Base-by-base conservation (phyloP, 2,888 invertebrate genomes). In the Allolobophora icterica region DNA sequence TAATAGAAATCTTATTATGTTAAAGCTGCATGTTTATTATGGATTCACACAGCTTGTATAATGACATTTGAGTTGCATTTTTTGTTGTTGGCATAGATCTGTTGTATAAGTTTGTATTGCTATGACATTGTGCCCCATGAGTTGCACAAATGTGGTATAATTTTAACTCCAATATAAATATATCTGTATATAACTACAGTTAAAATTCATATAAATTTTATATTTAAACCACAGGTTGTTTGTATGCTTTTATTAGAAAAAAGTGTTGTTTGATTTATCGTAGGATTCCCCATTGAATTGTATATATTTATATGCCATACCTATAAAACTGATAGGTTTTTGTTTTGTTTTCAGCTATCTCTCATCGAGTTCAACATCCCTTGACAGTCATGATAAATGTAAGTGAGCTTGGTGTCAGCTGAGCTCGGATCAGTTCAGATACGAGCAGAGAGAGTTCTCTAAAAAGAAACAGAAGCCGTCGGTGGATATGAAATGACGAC, bases 341-440 rank as follows among this genome's bases (percentile, higher is more conserved):
- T 87, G 34, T 84, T 84, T 15, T 87, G 34, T 35, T 87, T 35
- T 35, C 17, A 87, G 87, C 87, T 87, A 87, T 24, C 87, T 87
- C 8, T 87, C 87, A 35, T 87, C 38, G 21, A 87, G 87, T 87
- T 33, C 87, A 87, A 87, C 87, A 87, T 34, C 87, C 35, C 87
- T 87, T 35, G 87, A 87, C 87, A 35, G 87, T 87, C 87, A 87
- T 38, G 87, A 87, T 87, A 87, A 87, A 87, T 87, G 87, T 87
- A 38, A 87, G 87, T 87, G 87, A 87, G 71, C n/a, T 52, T n/a
- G 52, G 52, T 52, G 52, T 52, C 52, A 24, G 21, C 52, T 52
- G 52, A 52, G 52, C 24, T 52, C 24, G 71, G 71, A n/a, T 71
- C n/a, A n/a, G 71, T 71, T 71, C 71, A 30, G n/a, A 17, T 71